Evolutionary conservation across 2,888 invertebrate species (phyloP).

Genomic region (Cephus pulcher): DNA sequence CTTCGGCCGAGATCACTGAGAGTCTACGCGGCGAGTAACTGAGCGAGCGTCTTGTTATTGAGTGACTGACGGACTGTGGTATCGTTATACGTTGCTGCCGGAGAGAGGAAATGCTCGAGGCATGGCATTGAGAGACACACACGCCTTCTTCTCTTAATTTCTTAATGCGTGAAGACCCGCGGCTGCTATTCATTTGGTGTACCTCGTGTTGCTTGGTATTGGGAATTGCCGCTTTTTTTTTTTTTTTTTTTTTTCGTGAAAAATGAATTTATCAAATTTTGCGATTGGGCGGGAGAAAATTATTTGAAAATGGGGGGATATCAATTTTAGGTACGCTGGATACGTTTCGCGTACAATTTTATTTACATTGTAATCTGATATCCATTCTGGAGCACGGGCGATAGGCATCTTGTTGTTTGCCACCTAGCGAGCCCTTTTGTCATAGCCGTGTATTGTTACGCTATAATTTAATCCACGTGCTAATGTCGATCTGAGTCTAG

Average conservation of each 20-base stretch:
- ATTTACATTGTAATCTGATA: background rate
- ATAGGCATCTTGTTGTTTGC: background rate
- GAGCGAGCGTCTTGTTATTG: slow-evolving; percentile 25
- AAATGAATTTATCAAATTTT: background rate
- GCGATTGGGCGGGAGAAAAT: background rate
- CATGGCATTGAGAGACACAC: slow-evolving; percentile 21
- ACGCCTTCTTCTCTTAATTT: slow-evolving; percentile 20
- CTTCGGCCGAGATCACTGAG: background rate
- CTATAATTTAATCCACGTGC: background rate
- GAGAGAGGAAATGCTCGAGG: slow-evolving; percentile 12
- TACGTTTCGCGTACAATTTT: background rate
- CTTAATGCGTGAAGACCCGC: slow-evolving; percentile 23
- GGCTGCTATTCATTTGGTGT: background rate
- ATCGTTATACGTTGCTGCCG: slow-evolving; percentile 7
- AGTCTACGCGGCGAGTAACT: slow-evolving; percentile 2
- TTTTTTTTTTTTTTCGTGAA: too few species aligned
- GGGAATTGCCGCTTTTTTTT: too few species aligned
- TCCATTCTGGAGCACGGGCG: background rate
- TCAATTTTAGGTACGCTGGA: background rate
- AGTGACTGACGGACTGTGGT: slow-evolving; percentile 35
- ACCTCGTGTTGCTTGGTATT: too few species aligned
- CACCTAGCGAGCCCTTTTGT: background rate
- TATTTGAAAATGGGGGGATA: background rate
- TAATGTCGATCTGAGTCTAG: background rate
- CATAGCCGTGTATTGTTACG: background rate